A percentile compares a stretch with the other conserved stretches of the same genome.
These are phyloP conservation scores for Selenia dentaria DNA, from an alignment of 2,888 invertebrate genomes.

Conservation along the genomic window DNA sequence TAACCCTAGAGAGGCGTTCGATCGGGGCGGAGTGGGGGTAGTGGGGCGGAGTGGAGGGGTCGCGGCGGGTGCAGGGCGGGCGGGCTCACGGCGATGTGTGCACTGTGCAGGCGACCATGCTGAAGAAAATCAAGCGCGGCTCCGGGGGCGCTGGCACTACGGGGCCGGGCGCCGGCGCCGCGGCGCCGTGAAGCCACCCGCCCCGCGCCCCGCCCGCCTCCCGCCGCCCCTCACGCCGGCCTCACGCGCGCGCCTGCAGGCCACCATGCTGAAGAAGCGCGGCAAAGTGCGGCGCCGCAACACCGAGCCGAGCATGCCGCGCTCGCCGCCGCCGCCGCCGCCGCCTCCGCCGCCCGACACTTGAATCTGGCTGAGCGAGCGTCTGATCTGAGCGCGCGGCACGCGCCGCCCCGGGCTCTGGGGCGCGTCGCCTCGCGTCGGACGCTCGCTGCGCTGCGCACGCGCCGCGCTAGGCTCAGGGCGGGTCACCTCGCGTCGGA, in stretches of 20 bases:
- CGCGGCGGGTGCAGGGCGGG: constrained; percentile 38
- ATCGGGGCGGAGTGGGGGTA: constrained; percentile 40
- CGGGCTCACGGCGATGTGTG: constrained; percentile 57
- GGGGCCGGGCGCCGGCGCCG: constrained; percentile 74
- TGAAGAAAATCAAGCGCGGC: constrained; percentile 99
- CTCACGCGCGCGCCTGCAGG: constrained; percentile 87
- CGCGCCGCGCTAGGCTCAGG: constrained; percentile 37
- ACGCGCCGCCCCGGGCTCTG: constrained; percentile 79
- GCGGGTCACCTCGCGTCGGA: constrained; percentile 46
- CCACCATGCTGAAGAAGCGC: constrained; percentile 99
- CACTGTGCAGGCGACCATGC: constrained; percentile 96
- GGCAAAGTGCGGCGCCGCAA: constrained; percentile 98
- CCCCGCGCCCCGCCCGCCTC: constrained; percentile 58
- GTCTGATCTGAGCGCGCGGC: constrained; percentile 85
- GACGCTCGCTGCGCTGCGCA: constrained; percentile 59
- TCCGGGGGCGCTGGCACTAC: constrained; percentile 78
- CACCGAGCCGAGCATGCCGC: constrained; percentile 92
- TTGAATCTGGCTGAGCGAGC: constrained; percentile 90
- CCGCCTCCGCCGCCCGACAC: constrained; percentile 80
- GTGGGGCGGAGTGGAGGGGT: constrained; percentile 30
- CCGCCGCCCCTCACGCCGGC: constrained; percentile 40
- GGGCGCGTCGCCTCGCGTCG: constrained; percentile 48
- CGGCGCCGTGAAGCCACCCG: constrained; percentile 81
- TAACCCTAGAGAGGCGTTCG: constrained; percentile 28
- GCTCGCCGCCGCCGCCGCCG: constrained; percentile 62